phyloP scores from a whole-genome alignment of 2,113 vertebrate species.

The Sylvietta virens region DNA sequence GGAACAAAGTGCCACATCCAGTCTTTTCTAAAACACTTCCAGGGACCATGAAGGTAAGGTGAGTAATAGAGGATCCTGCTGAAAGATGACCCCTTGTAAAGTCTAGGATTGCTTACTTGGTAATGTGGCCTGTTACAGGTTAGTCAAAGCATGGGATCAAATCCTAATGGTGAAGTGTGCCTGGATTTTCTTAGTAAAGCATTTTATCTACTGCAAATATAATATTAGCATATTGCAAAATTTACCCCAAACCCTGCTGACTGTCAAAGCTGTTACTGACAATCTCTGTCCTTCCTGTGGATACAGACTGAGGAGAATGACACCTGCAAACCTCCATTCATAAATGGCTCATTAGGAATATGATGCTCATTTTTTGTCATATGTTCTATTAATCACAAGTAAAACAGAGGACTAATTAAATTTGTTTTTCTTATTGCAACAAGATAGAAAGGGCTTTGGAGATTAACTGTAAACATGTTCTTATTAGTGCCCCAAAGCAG shows the following conservation, averaged over 20 bases:
- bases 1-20: background rate
- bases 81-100: background rate
- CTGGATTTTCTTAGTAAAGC: background rate
- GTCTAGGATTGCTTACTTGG: background rate
- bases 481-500: conserved; percentile 58
- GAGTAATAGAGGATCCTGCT: background rate
- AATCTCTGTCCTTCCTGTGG: background rate
- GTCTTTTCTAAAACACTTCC: background rate
- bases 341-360: background rate
- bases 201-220: background rate
- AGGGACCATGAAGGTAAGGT: background rate
- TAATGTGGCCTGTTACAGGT: background rate
- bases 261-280: background rate
- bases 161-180: background rate
- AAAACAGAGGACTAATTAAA: conserved; percentile 8
- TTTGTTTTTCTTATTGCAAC: conserved; percentile 31
- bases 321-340: background rate
- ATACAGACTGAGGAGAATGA: background rate
- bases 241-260: background rate
- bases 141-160: background rate
- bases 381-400: background rate
- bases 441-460: conserved; percentile 31
- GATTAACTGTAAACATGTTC: conserved; percentile 46
- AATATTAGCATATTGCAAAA: background rate
- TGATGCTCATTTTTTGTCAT: background rate